phyloP scores from a whole-genome alignment of 2,888 invertebrate species.

The Ariolimax columbianus region DNA sequence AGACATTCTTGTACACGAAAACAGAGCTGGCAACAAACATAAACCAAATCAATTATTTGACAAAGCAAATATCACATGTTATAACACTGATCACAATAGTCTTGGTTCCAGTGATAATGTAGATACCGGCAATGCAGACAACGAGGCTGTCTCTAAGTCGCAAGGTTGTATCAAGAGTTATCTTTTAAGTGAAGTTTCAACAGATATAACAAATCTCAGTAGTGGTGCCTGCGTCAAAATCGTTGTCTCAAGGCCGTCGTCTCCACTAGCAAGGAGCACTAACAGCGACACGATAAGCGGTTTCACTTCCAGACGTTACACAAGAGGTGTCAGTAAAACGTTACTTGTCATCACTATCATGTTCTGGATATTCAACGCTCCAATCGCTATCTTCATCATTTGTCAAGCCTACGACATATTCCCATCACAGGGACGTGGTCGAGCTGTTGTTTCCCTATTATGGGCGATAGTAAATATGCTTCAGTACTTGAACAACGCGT shows the following conservation, averaged over 20 bases:
- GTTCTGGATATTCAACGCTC: slow-evolving; percentile 66
- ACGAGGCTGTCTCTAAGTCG: not conserved
- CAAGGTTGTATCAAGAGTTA: not conserved
- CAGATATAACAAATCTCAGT: too few species aligned
- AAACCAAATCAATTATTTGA: not conserved
- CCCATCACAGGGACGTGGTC: slow-evolving; percentile 47
- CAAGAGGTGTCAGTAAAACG: slow-evolving; percentile 51
- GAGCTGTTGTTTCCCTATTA: slow-evolving; percentile 60
- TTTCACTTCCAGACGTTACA: not conserved
- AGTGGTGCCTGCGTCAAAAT: not conserved
- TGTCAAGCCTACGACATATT: slow-evolving; percentile 61
- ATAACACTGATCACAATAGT: not conserved
- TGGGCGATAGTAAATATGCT: slow-evolving; percentile 69
- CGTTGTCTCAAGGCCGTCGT: not conserved
- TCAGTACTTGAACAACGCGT: slow-evolving; percentile 69
- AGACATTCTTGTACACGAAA: not conserved
- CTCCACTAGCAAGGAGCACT: not conserved
- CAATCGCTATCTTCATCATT: slow-evolving; percentile 67
- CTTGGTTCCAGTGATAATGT: not conserved
- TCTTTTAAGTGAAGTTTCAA: not conserved
- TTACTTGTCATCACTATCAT: slow-evolving; percentile 64
- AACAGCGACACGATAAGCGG: not conserved
- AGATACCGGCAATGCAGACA: not conserved
- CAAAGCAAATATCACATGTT: not conserved
- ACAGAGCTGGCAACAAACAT: not conserved